A percentile compares a stretch with the other conserved stretches of the same genome.
Conservation (phyloP, 2,888 invertebrate species). For the Cosmorhoe ocellata region DNA sequence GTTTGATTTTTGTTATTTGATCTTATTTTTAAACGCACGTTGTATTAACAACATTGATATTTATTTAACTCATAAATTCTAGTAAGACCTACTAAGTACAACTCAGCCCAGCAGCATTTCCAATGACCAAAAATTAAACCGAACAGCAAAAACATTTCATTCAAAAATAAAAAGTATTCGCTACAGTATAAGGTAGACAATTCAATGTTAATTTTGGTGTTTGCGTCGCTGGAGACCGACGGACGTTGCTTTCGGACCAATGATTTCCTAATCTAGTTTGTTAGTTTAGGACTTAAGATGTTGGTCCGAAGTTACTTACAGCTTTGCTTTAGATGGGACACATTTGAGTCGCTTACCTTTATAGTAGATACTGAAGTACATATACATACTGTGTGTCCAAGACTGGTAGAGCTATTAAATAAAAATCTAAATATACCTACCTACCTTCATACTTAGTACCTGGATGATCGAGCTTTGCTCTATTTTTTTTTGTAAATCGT, state of each 20-base stretch:
- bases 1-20: too few relatives aligned
- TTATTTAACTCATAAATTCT: not conserved
- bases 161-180: not conserved
- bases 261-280: constrained; percentile 60
- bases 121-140: not conserved
- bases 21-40: too few relatives aligned
- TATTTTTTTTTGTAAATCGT: too few relatives aligned
- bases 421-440: too few relatives aligned
- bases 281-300: constrained; percentile 60
- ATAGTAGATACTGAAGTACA: too few relatives aligned
- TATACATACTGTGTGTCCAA: too few relatives aligned
- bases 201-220: constrained; percentile 9
- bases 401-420: too few relatives aligned
- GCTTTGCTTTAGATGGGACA: constrained; percentile 37
- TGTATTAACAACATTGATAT: too few relatives aligned
- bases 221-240: constrained; percentile 22
- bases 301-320: constrained; percentile 42
- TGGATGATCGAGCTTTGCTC: too few relatives aligned
- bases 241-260: constrained; percentile 51
- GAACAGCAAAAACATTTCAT: not conserved
- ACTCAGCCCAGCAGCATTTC: not conserved
- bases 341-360: constrained; percentile 1
- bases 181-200: constrained; percentile 16
- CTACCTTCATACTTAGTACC: not conserved
- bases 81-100: not conserved